Base-by-base conservation (phyloP, 53 echinoderm and acorn worm species). In the Crossaster papposus region DNA sequence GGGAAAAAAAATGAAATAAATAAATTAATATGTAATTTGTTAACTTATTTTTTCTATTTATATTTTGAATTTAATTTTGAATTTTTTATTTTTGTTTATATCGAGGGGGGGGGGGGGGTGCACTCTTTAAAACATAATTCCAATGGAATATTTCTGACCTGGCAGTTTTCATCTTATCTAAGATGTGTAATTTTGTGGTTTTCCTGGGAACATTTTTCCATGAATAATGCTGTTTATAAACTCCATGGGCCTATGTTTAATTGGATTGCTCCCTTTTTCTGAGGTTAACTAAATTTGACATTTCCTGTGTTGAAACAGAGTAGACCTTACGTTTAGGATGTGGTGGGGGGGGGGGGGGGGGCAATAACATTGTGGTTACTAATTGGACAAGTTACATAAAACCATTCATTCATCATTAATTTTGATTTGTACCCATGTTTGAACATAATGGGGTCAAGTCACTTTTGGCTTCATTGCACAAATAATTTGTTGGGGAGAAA, bases 161-260 rank as follows among this genome's bases (percentile, higher is more conserved):
- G 55, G 79, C 50, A 52, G 51, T 51, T 17, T 44, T 50, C 30
- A 24, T 54, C 30, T 52, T 79, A 55, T 13, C 35, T 44, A 5
- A 9, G 32, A 6, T 44, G 33, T 82, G 44, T 63, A 35, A 28
- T 31, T 51, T 5, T 82, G 82, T 82, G 82, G 82, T 44, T 82
- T 65, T 44, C 82, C 33, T n/a, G 64, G 53, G 70, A 50, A 51
- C 52, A 36, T 14, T 20, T 72, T 85, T 85, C 85, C 32, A 20
- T 30, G 85, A 85, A 85, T 52, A 54, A n/a, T 22, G 53, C 51
- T 78, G 78, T 78, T 51, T 78, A 78, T 44, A 78, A 78, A 51
- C 51, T 24, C 22, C 76, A 76, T 17, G 50, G n/a, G 50, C n/a
- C 74, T 36, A 28, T 78, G 51, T 17, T 20, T 78, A 78, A 78